Base-by-base conservation (phyloP, 2,888 invertebrate genomes). In the Trissolcus japonicus region DNA sequence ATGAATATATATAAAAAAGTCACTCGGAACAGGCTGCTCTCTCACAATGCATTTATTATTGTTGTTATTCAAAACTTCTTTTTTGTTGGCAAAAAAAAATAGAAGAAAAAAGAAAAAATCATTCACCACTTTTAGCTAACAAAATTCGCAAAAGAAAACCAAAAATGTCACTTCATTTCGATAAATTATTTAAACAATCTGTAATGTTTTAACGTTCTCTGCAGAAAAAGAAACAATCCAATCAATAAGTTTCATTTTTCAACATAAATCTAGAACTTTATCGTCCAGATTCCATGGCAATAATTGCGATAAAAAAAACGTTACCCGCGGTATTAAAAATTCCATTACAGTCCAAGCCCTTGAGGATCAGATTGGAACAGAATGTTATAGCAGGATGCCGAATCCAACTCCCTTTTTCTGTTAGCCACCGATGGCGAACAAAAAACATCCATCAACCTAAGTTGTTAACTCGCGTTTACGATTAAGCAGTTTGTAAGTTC, bases 261-360 rank as follows among this genome's bases (percentile, higher is more conserved):
- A 35, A 9, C 35, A 11, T 9, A 11, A 35, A 7, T 35, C 2
- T 1, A 35, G 2, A 35, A 35, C 2, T 35, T 35, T 35, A 35
- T 35, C 35, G 35, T 35, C 2, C 11, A 11, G 35, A 35, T 35
- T 35, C 40, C 25, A 21, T 16, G 43, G 14, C 72, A 72, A 77
- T 60, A 67, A 68, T 60, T 54, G 59, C 60, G 16, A 53, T 53
- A 51, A 67, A 67, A 72, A 59, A 51, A 65, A 35, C 69, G 55
- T 65, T 63, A 71, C 48, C 53, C 51, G 48, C 60, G 61, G 53
- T 57, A 68, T 63, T 72, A 72, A 77, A 77, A 72, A 72, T 63
- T 41, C 67, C 66, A 72, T 76, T 76, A 76, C 67, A 19, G 62
- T 62, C 9, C 62, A 62, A 62, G 55, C 16, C 67, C 17, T 46